Base-by-base conservation (phyloP, 2,888 invertebrate species). In the Ectemnius cavifrons region DNA sequence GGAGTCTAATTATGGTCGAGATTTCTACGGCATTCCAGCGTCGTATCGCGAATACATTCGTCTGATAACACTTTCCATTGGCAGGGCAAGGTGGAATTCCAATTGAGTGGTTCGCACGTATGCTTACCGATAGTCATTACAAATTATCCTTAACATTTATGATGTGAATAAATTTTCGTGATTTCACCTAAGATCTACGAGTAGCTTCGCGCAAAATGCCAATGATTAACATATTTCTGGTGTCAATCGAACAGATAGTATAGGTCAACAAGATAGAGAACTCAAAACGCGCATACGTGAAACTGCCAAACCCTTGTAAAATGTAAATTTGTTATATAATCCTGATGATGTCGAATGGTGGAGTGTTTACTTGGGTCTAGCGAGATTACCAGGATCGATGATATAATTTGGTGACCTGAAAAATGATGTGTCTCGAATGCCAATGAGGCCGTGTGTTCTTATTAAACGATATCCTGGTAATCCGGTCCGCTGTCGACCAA, bases 401-500 rank as follows among this genome's bases (percentile, higher is more conserved):
- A 68, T 20, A 65, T 71, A 75, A 77, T 58, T 28, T 2, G 13
- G 18, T 11, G 61, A 18, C 46, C 57, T 23, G 46, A 37, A 45
- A 18, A 14, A 60, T 28, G n/a, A 46, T 16, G 16, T 16, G 45
- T 18, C 46, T 27, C 16, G n/a, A 37, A 63, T 18, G 47, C 61
- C 52, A 52, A 52, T 16, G n/a, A 52, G 52, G 11, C 16, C 18
- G 14, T 46, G 28, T 73, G 28, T 47, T 73, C 20, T 59, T 58
- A 57, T 65, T 66, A 68, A 37, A 67, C 68, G 63, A 52, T 65
- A 45, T 61, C 18, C 8, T 23, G 27, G 45, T 20, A 46, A 68
- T 71, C 49, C 27, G 49, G 68, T 37, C 64, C 67, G 45, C 8
- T n/a, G 47, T 61, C 63, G 8, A 27, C 49, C 66, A 37, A 67